A percentile compares a stretch with the other conserved stretches of the same genome.
Evolutionary conservation across 2,797 vertebrate genomes (phyloP).

Genomic region (Hyperoplus immaculatus): DNA sequence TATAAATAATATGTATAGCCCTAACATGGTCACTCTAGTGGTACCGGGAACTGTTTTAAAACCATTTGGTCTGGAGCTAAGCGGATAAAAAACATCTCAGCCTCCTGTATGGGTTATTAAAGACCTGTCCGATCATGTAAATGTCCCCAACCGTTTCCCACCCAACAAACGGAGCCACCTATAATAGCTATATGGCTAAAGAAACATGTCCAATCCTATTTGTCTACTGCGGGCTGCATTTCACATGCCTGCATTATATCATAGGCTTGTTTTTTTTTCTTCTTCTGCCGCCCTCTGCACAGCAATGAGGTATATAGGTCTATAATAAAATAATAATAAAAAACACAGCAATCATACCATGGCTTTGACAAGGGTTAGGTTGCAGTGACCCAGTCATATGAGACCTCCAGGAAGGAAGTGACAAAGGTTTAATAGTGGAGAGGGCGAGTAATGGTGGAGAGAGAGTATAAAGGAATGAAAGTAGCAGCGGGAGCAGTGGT

Average conservation of each 20-base stretch:
- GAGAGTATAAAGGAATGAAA: conserved; percentile 53
- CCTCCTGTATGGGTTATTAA: conserved; percentile 14
- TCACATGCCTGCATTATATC: conserved; percentile 17
- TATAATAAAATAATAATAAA: background rate
- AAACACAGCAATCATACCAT: background rate
- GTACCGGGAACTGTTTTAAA: background rate
- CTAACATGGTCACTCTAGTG: background rate
- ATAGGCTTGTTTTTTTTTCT: background rate
- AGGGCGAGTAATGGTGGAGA: conserved; percentile 23
- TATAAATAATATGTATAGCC: background rate
- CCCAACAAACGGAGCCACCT: conserved; percentile 1
- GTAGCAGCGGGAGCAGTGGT: conserved; percentile 40
- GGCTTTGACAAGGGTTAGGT: conserved; percentile 19
- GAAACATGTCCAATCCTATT: conserved; percentile 3
- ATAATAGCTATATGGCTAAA: background rate
- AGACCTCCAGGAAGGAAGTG: conserved; percentile 36
- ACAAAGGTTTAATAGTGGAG: conserved; percentile 45
- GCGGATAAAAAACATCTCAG: conserved; percentile 1
- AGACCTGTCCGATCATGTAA: background rate
- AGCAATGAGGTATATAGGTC: conserved; percentile 1
- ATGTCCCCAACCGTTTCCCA: background rate
- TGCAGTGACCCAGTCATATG: conserved; percentile 41
- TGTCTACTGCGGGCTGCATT: conserved; percentile 9
- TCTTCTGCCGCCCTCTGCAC: background rate
- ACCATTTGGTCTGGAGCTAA: background rate